Percentiles rank a stretch among this genome's conserved stretches.
These are phyloP conservation scores for Oreochromis aureus DNA, from an alignment of 2,113 vertebrate genomes.

Conservation along the genomic window DNA sequence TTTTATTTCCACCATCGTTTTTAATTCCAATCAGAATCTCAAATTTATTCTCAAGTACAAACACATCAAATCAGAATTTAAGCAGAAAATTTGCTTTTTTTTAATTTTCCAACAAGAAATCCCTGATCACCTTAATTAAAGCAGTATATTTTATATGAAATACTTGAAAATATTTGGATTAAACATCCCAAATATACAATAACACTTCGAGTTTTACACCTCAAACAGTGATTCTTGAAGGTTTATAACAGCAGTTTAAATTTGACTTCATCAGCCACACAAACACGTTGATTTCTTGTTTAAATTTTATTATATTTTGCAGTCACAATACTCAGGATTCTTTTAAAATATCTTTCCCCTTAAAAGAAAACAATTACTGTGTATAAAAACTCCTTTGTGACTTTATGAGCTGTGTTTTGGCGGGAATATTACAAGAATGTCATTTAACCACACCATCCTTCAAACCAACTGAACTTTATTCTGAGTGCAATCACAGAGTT, in stretches of 20 bases:
- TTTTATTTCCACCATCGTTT: fast-evolving
- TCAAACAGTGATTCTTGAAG: background rate
- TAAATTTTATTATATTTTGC: background rate
- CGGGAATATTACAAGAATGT: background rate
- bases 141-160: background rate
- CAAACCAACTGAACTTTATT: constrained; percentile 54
- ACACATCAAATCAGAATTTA: background rate
- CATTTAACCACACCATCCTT: background rate
- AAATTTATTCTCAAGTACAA: background rate
- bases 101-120: background rate
- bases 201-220: background rate
- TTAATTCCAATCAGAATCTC: background rate
- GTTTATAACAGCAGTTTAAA: background rate
- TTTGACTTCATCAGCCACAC: background rate
- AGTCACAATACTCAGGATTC: background rate
- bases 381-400: background rate
- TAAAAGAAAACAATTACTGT: background rate
- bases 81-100: background rate
- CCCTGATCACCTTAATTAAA: background rate
- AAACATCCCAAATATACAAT: background rate
- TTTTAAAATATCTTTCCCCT: background rate
- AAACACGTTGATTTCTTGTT: background rate
- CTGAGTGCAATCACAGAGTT: constrained; percentile 50
- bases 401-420: background rate
- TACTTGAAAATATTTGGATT: background rate